A percentile compares a stretch with the other conserved stretches of the same genome.
Evolutionary conservation across 2,797 vertebrate genomes (phyloP).

Genomic region (Mus caroli): DNA sequence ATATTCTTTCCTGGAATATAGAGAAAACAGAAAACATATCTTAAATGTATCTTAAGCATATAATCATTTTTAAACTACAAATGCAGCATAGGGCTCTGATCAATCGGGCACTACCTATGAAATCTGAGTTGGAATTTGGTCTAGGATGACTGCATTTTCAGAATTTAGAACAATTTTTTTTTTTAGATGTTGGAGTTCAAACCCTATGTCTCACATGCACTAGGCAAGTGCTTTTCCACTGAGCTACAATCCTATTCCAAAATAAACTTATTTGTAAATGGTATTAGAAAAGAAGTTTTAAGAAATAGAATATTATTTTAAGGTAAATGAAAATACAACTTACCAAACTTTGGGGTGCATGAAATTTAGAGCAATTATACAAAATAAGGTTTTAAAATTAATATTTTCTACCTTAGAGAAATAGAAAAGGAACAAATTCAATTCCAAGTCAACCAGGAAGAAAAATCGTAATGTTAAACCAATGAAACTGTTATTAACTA

Average conservation of each 20-base stretch:
- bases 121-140: background rate
- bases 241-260: background rate
- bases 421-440: background rate
- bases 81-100: background rate
- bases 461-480: background rate
- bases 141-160: background rate
- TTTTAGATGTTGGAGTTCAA: background rate
- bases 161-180: background rate
- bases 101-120: background rate
- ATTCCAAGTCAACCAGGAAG: background rate
- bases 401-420: background rate
- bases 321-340: background rate
- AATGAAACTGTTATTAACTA: background rate
- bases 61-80: background rate
- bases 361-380: background rate
- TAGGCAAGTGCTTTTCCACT: background rate
- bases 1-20: background rate
- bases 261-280: background rate
- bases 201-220: background rate
- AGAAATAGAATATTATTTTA: background rate
- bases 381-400: conserved; percentile 18
- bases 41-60: background rate
- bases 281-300: background rate
- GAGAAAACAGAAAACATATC: background rate
- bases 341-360: background rate